phyloP scores from a whole-genome alignment of 1,140 invertebrate species.

The Zophobas morio region DNA sequence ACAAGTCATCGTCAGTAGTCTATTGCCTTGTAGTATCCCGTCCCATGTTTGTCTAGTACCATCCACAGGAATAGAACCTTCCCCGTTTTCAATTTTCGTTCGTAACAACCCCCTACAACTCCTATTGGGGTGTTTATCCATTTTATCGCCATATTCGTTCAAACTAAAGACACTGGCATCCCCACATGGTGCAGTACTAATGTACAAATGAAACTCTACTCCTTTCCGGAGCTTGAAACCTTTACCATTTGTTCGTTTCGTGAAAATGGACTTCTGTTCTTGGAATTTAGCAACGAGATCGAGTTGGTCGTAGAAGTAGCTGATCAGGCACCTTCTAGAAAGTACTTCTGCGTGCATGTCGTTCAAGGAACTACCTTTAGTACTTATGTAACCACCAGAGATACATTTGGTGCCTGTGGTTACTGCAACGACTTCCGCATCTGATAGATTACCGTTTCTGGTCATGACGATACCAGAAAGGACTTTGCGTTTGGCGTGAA shows the following conservation, averaged over 20 bases:
- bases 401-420: slow-evolving; percentile 95
- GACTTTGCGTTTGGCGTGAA: slow-evolving; percentile 89
- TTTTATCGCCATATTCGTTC: slow-evolving; percentile 62
- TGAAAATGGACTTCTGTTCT: background rate
- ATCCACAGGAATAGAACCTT: slow-evolving; percentile 94
- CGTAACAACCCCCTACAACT: slow-evolving; percentile 89
- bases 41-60: slow-evolving; percentile 86
- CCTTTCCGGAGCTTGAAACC: slow-evolving; percentile 81
- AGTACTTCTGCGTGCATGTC: slow-evolving; percentile 97
- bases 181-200: slow-evolving; percentile 97
- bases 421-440: slow-evolving; percentile 78
- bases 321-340: slow-evolving; percentile 82
- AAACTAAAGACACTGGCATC: slow-evolving; percentile 75
- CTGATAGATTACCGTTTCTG: slow-evolving; percentile 72
- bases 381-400: slow-evolving; percentile 90
- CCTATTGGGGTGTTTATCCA: slow-evolving; percentile 91
- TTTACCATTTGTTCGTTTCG: slow-evolving; percentile 66
- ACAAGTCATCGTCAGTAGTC: slow-evolving; percentile 92
- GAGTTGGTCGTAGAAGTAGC: slow-evolving; percentile 85
- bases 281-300: slow-evolving; percentile 69
- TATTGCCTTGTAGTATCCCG: slow-evolving; percentile 88
- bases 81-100: slow-evolving; percentile 95
- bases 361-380: slow-evolving; percentile 86
- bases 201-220: slow-evolving; percentile 93
- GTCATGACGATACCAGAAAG: slow-evolving; percentile 93